Base-by-base conservation (phyloP, 2,797 vertebrate species). In the Molossus alvarezi region DNA sequence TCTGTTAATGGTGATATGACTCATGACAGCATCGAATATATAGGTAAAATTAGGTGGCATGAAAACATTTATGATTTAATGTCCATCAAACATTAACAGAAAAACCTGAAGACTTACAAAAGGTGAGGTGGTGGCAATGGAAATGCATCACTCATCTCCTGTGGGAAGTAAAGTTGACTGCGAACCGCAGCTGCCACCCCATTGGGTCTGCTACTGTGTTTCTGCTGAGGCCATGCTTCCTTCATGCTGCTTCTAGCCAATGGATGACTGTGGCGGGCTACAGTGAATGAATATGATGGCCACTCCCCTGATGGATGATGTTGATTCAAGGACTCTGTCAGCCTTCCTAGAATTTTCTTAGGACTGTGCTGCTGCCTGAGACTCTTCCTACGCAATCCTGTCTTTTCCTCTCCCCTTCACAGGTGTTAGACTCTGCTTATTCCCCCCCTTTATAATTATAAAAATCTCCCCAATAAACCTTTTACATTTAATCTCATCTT, bases 31-130 rank as follows among this genome's bases (percentile, higher is more conserved):
- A 3, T 69, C 69, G 91, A 69, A 81, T 72, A 69, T 75, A 27
- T 33, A 81, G 72, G 41, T 95, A 87, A 90, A 85, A 72, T 67
- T 58, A 76, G n/a, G 25, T 41, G 17, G 4, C 45, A 27, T 92
- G 58, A 88, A 88, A 88, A 82, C 62, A 37, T 29, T 62, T 67
- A 21, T 69, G 57, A 53, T 37, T 96, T 92, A 82, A 17, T 88
- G 53, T 53, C 29, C 45, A 13, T 57, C 55, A 62, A 27, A 81
- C 15, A 57, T 81, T 91, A 90, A 45, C 45, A 45, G 45, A 91
- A 75, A 84, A 92, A 48, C 57, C 33, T 82, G n/a, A 79, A 88
- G 69, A 83, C 45, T 76, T 62, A 76, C 9, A 27, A 60, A 91
- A 60, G 79, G 73, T 57, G 29, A 18, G 17, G 3, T n/a, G 25